These are phyloP conservation scores for Eurosta solidaginis DNA, from an alignment of 1,140 invertebrate genomes.

Conservation along the genomic window DNA sequence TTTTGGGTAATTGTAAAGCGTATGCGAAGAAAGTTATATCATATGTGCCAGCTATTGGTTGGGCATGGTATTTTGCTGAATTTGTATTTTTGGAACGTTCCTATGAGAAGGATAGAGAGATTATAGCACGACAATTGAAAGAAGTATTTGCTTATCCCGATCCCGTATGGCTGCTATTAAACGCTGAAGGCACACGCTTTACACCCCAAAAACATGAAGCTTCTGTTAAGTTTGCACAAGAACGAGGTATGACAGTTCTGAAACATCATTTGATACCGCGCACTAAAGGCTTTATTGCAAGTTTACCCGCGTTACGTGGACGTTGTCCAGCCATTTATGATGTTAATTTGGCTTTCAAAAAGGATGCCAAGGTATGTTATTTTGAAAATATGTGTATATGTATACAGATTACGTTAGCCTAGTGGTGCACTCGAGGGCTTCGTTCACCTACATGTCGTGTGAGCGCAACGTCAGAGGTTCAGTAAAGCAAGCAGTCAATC, in stretches of 20 bases:
- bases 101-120: conserved; percentile 86
- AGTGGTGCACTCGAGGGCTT: no score
- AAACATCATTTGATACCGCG: conserved; percentile 92
- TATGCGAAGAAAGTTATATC: conserved; percentile 92
- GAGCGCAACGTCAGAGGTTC: no score
- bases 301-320: conserved; percentile 71
- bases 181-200: conserved; percentile 93
- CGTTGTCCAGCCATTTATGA: conserved; percentile 86
- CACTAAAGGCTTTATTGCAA: conserved; percentile 86
- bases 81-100: conserved; percentile 90
- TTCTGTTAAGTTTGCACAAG: conserved; percentile 84
- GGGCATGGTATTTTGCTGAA: conserved; percentile 93
- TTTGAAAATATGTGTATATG: no score
- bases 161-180: conserved; percentile 87
- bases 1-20: conserved; percentile 90
- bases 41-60: conserved; percentile 91
- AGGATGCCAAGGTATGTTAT: conserved; percentile 62
- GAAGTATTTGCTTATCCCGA: conserved; percentile 85
- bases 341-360: conserved; percentile 79
- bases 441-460: no score
- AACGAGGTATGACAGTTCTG: conserved; percentile 81
- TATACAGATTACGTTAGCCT: not conserved
- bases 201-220: conserved; percentile 85
- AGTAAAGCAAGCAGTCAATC: conserved; percentile 21
- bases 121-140: conserved; percentile 78